Evolutionary conservation across 2,888 invertebrate species (phyloP), one percentile per base, ranked within the genome.

Genomic region (Limenitis arthemis): DNA sequence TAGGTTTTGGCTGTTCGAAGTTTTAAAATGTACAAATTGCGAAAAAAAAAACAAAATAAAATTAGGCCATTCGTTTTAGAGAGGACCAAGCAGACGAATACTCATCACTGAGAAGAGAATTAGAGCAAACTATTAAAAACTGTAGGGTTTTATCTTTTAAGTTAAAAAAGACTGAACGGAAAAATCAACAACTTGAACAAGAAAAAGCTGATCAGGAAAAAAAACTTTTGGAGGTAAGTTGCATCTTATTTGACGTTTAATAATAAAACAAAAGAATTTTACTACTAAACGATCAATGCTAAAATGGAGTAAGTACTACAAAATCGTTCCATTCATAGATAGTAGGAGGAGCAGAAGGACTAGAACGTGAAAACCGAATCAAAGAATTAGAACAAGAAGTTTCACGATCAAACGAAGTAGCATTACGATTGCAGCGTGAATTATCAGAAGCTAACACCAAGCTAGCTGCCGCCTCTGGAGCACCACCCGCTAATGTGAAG

Each of bases 51-150:
- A 44, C 6, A 20, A n/a, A 20, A 54, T 53, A 54, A 41, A 50
- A 51, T 11, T 31, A 38, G 33, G 39, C 40, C 51, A 39, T 20
- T 38, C 47, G 34, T 47, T 86, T 58, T 70, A 91, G 97, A 66
- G 99, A 99, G 75, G 98, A 98, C 68, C 98, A 99, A 84, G 96
- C 96, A 6, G 96, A 98, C 68, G 99, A 98, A 73, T 98, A 98
- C 73, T 92, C 95, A 4, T 95, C 95, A 49, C 77, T 99, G 46
- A 94, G 98, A 82, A 94, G 97, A 71, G 98, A 98, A 77, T 88
- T 99, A 61, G 99, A 99, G 70, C 95, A 96, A 71, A 95, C 97
- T 4, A 96, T 97, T 44, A 99, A 99, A 77, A 99, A 99, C 83
- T 99, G 99, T 82, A 90, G 99, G 65, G 97, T 99, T 64, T 89